Conservation (phyloP, 2,797 vertebrate species). For the Alexandromys oeconomus region DNA sequence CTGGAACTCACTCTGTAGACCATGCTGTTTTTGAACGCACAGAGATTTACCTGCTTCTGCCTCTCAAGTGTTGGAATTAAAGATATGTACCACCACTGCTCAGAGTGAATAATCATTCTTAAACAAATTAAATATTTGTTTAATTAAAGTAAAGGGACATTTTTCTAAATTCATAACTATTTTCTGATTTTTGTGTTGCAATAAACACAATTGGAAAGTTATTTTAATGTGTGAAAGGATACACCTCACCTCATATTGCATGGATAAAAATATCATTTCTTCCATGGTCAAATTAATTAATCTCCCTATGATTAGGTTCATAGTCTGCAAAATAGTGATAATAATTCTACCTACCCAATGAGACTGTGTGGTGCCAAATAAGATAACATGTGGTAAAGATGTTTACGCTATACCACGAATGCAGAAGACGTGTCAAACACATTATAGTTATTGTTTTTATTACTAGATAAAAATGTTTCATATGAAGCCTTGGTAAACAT, state of each 20-base stretch:
- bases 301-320: constrained; percentile 3
- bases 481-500: background rate
- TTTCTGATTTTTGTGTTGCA: background rate
- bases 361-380: background rate
- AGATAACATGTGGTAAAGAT: background rate
- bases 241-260: background rate
- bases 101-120: background rate
- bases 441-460: background rate
- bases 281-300: background rate
- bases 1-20: too few relatives aligned
- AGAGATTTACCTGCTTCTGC: too few relatives aligned
- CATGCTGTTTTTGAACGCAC: too few relatives aligned
- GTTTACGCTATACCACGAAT: background rate
- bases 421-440: background rate
- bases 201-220: background rate
- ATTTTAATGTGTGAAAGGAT: background rate
- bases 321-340: background rate
- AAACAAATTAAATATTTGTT: background rate
- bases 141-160: background rate
- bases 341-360: background rate
- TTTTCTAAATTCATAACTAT: constrained; percentile 7
- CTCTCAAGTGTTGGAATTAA: too few relatives aligned
- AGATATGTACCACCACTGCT: too few relatives aligned
- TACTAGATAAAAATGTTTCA: constrained; percentile 24
- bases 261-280: background rate